Base-by-base conservation (phyloP, 2,797 vertebrate genomes). In the Pipistrellus pipistrellus region DNA sequence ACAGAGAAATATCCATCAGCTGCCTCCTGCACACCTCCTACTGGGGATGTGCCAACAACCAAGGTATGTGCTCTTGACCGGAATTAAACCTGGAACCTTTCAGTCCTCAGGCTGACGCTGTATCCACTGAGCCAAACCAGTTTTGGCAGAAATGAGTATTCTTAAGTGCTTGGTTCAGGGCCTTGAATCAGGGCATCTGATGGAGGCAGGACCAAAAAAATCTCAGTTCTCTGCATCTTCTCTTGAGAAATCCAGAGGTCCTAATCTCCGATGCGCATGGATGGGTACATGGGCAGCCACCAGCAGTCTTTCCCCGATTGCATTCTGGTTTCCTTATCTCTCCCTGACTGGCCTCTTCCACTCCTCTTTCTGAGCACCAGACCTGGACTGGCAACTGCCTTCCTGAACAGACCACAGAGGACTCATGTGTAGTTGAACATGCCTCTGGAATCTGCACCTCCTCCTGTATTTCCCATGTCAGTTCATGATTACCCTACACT, bases 171-270 rank as follows among this genome's bases (percentile, higher is more conserved):
- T 91, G 35, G n/a, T 48, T 48, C 17, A 18, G 25, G 53, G 35
- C 20, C 66, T 90, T 53, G 76, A 89, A 80, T 81, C 88, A 87
- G 80, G 44, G 62, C 46, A 69, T 82, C 71, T 83, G 27, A 85
- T 71, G 46, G 59, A 66, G 59, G 41, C 13, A 4, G n/a, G 0
- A 25, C 8, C 7, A 4, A 44, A 1, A 12, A 17, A 1, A 68
- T 11, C 10, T 13, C 44, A 38, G 3, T 55, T 48, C 25, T 93
- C 35, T 71, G 25, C 84, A 21, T 75, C 59, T 88, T 62, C 82
- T 27, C 25, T 38, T 4, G 0, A 83, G 53, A 72, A 51, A 23
- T 32, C 78, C 75, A 32, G 83, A 83, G 71, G 30, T 78, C 88
- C 59, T 57, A 6, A 20, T 59, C n/a, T 84, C 75, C 35, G 73